Evolutionary conservation across 2,113 vertebrate genomes (phyloP), one percentile per base, ranked within the genome.

Genomic region (Hydrolagus affinis): DNA sequence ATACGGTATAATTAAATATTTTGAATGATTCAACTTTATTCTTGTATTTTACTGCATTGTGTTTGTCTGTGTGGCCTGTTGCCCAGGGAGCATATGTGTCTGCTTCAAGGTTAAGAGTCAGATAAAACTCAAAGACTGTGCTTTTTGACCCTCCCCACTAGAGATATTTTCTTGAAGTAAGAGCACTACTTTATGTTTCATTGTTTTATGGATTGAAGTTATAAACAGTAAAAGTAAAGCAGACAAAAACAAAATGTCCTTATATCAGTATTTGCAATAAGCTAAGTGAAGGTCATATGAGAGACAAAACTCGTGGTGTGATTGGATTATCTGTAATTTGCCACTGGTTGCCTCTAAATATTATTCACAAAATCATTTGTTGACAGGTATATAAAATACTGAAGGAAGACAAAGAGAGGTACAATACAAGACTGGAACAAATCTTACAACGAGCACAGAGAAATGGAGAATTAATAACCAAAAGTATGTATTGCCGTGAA

Each of bases 311-410:
- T 21, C n/a, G n/a, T 19, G 11, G 11, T 70, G 17, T 74, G 10
- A 62, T 44, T 28, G 11, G 19, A 68, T 70, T 70, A 44, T 57
- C 25, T 11, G 14, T 44, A 6, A 70, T n/a, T 1, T 85, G 32
- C n/a, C 4, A 68, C 11, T 32, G 30, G 62, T 56, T 59, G 56
- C 23, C 8, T 30, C 57, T 62, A 28, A 23, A 78, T 60, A 85
- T 62, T n/a, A 11, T 21, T 32, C 25, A 56, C 21, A 56, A 68
- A 10, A 0, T 76, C 19, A 86, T 19, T 69, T 85, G 1, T 83
- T 87, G n/a, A 9, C 86, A 95, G 94, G 85, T 87, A 0, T 93
- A 93, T 73, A 86, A n/a, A 62, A 90, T 88, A 19, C 0, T 94
- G 21, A 89, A 78, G 14, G 87, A 86, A 86, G 93, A 93, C 86